These are phyloP conservation scores for Melanostoma scalare DNA, from an alignment of 2,888 invertebrate species.

Conservation along the genomic window DNA sequence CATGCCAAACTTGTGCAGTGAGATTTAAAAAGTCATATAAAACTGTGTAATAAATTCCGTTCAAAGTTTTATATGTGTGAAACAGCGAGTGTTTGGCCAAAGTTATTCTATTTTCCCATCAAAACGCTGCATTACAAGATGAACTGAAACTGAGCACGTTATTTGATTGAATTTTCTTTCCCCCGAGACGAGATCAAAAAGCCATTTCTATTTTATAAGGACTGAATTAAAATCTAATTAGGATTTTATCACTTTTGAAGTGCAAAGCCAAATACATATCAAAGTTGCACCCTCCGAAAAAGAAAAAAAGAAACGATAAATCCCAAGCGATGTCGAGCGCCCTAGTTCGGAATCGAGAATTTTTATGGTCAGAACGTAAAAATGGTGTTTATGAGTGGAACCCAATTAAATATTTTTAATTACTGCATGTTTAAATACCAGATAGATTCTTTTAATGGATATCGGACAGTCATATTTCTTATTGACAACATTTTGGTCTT, in stretches of 20 bases:
- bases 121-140: constrained; percentile 20
- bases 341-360: constrained; percentile 13
- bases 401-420: constrained; percentile 57
- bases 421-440: constrained; percentile 22
- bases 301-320: not conserved
- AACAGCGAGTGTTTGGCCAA: not conserved
- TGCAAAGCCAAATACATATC: constrained; percentile 9
- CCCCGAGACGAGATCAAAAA: constrained; percentile 36
- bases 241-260: constrained; percentile 47
- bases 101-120: not conserved
- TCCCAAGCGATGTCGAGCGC: not conserved
- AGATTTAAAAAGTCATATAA: not conserved
- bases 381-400: constrained; percentile 57
- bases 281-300: not conserved
- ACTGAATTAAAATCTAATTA: constrained; percentile 56
- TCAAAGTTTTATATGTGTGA: not conserved
- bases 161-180: constrained; percentile 33
- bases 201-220: constrained; percentile 28
- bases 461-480: not conserved
- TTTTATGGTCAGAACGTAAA: constrained; percentile 55
- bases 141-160: not conserved
- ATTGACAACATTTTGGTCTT: not conserved
- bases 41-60: not conserved
- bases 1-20: not conserved
- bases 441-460: not conserved